phyloP scores from a whole-genome alignment of 2,888 invertebrate genomes.

The Tuberolachnus salignus region DNA sequence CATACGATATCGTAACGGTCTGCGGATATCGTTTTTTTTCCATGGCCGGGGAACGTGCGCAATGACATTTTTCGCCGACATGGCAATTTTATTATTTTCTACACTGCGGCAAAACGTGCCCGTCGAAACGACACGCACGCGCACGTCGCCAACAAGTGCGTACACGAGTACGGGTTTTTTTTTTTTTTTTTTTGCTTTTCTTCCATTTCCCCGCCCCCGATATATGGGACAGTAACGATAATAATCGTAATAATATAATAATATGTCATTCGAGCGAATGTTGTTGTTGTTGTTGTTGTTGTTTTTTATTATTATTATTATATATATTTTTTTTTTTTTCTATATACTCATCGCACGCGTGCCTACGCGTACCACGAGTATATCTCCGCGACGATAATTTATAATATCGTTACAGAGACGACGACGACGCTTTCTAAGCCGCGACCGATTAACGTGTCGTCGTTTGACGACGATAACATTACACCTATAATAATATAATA shows the following conservation, averaged over 20 bases:
- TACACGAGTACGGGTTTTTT: too few species aligned
- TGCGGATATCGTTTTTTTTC: too few species aligned
- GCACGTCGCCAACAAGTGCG: neutral
- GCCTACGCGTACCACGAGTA: neutral
- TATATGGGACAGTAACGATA: conserved; percentile 12
- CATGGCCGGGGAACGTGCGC: too few species aligned
- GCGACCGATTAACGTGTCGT: neutral
- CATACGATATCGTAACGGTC: too few species aligned
- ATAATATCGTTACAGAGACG: neutral
- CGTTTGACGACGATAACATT: neutral
- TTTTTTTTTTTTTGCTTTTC: too few species aligned
- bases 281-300: neutral
- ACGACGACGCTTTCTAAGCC: conserved; percentile 13
- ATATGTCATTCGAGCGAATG: conserved; percentile 5
- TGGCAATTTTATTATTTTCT: too few species aligned
- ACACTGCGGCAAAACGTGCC: neutral
- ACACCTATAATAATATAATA: too few species aligned
- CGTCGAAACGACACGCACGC: neutral
- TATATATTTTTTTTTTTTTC: neutral
- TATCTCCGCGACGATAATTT: too few species aligned
- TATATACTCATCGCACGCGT: neutral
- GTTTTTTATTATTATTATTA: too few species aligned
- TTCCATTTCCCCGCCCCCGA: too few species aligned
- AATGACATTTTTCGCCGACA: too few species aligned
- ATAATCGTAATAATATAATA: conserved; percentile 18